Percentiles rank a stretch among this genome's conserved stretches.
Conservation (phyloP, 2,888 invertebrate genomes). For the Tuta absoluta region DNA sequence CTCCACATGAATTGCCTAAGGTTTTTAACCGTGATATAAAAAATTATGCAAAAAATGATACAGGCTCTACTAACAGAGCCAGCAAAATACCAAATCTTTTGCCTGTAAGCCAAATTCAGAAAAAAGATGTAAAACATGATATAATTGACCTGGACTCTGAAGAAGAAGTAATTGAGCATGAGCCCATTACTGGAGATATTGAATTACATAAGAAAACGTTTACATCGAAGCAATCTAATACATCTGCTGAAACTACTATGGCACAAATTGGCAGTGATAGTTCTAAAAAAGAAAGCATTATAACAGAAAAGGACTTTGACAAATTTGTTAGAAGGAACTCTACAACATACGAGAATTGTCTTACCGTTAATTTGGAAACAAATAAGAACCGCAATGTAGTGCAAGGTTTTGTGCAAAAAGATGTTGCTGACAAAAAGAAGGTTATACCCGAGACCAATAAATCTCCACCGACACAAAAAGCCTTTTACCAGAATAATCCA, state of each 20-base stretch:
- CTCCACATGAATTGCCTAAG: slow-evolving; percentile 60
- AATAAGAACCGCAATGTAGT: slow-evolving; percentile 62
- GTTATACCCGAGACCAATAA: slow-evolving; percentile 57
- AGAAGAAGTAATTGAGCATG: slow-evolving; percentile 50
- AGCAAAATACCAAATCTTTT: slow-evolving; percentile 53
- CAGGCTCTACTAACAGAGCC: slow-evolving; percentile 39
- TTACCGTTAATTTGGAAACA: slow-evolving; percentile 64
- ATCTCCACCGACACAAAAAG: slow-evolving; percentile 50
- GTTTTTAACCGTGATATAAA: slow-evolving; percentile 47
- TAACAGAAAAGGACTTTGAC: slow-evolving; percentile 76
- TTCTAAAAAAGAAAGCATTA: slow-evolving; percentile 59
- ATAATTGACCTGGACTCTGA: slow-evolving; percentile 43
- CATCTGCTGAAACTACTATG: slow-evolving; percentile 25
- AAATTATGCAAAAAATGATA: slow-evolving; percentile 46
- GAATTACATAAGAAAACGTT: slow-evolving; percentile 38
- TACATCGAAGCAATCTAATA: slow-evolving; percentile 32
- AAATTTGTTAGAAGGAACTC: slow-evolving; percentile 74
- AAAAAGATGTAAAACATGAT: slow-evolving; percentile 39
- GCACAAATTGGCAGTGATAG: slow-evolving; percentile 38
- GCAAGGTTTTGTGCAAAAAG: slow-evolving; percentile 61
- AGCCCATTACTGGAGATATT: slow-evolving; percentile 50
- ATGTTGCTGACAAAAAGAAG: slow-evolving; percentile 48
- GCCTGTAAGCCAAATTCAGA: slow-evolving; percentile 50
- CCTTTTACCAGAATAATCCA: slow-evolving; percentile 44
- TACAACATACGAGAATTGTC: slow-evolving; percentile 65